These are phyloP conservation scores for Parascotia fuliginaria DNA, from an alignment of 2,888 invertebrate genomes.

Conservation along the genomic window DNA sequence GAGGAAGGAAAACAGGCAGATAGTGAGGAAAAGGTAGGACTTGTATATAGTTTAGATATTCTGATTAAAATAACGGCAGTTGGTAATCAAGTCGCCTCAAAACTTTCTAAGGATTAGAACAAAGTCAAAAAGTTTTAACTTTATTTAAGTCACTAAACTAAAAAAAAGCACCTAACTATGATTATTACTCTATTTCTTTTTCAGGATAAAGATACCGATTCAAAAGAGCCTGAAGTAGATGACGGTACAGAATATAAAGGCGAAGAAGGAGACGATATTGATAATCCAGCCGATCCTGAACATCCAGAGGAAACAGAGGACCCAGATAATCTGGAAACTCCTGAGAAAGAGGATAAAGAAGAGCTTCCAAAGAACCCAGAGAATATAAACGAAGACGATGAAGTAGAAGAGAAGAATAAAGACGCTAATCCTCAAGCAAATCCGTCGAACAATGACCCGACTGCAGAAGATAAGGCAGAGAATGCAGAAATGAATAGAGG, in stretches of 20 bases:
- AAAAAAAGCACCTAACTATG: not conserved
- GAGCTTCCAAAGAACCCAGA: slow-evolving; percentile 75
- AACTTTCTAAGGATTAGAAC: too few relatives aligned
- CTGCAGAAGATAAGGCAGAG: slow-evolving; percentile 79
- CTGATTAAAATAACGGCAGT: too few relatives aligned
- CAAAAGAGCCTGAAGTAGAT: slow-evolving; percentile 29
- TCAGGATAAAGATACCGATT: slow-evolving; percentile 52
- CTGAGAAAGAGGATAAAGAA: slow-evolving; percentile 60
- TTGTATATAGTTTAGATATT: not conserved
- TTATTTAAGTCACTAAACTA: too few relatives aligned
- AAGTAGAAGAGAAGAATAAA: slow-evolving; percentile 72
- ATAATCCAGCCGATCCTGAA: slow-evolving; percentile 26
- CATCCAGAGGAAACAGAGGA: slow-evolving; percentile 58
- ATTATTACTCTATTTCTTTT: not conserved
- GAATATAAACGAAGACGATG: slow-evolving; percentile 72
- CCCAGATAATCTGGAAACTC: slow-evolving; percentile 59
- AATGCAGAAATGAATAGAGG: slow-evolving; percentile 79
- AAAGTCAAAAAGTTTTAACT: too few relatives aligned
- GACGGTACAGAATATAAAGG: slow-evolving; percentile 44
- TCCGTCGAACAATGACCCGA: slow-evolving; percentile 77
- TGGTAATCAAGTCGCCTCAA: too few relatives aligned
- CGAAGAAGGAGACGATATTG: slow-evolving; percentile 35
- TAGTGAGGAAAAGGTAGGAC: slow-evolving; percentile 16
- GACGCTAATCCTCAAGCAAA: slow-evolving; percentile 83
- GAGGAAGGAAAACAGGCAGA: slow-evolving; percentile 52